Conservation (phyloP, 2,888 invertebrate species). For the Aleiodes testaceus region DNA sequence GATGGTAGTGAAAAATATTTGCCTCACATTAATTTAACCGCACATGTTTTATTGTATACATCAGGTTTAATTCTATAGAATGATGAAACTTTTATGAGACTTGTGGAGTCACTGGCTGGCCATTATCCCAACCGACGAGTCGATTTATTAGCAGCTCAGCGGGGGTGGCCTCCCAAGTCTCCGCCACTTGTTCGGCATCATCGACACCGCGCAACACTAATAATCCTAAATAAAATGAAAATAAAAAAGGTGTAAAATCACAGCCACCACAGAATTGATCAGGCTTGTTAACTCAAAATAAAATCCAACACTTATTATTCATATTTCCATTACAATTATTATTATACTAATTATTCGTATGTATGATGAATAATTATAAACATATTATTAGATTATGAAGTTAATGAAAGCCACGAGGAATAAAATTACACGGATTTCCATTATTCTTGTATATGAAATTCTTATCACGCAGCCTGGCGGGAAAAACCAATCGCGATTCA, state of each 20-base stretch:
- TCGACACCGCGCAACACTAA: constrained; percentile 61
- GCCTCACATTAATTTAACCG: constrained; percentile 13
- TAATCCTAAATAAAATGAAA: neutral
- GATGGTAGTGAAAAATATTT: constrained; percentile 39
- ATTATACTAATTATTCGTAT: neutral
- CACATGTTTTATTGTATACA: constrained; percentile 22
- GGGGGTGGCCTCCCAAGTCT: constrained; percentile 67
- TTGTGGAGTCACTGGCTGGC: constrained; percentile 71
- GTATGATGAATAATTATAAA: neutral
- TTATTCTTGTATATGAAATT: constrained; percentile 2
- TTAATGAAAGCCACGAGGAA: neutral
- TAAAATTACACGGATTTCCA: neutral
- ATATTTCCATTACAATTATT: neutral
- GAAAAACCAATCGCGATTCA: constrained; percentile 3
- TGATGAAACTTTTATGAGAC: constrained; percentile 67
- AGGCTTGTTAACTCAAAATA: constrained; percentile 67
- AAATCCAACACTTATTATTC: constrained; percentile 4
- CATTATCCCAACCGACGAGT: constrained; percentile 70
- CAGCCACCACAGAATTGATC: constrained; percentile 65
- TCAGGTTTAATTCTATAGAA: constrained; percentile 6
- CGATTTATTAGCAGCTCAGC: constrained; percentile 72
- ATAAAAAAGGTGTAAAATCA: constrained; percentile 21
- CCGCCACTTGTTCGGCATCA: constrained; percentile 60
- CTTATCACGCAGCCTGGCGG: constrained; percentile 24
- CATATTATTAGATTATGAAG: neutral